Base-by-base conservation (phyloP, 1,140 invertebrate species). In the Hyles euphorbiae region DNA sequence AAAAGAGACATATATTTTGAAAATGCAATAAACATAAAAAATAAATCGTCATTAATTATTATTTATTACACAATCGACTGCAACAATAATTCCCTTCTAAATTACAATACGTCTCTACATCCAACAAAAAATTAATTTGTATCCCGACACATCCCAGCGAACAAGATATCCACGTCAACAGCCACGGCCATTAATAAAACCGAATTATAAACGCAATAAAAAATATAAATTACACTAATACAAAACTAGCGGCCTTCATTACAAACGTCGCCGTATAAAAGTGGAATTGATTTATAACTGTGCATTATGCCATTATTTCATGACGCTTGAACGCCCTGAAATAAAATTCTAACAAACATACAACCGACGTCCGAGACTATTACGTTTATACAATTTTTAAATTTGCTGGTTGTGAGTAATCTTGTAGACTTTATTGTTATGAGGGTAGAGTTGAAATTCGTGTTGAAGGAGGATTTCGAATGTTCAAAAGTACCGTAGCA, bases 291-390 rank as follows among this genome's bases (percentile, higher is more conserved):
- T 87, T 86, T 86, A 87, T 74, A 71, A 72, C 77, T 63, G 77
- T 78, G 78, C 81, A 86, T 87, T 87, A 87, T 78, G 76, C 80
- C 76, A 86, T 87, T 87, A 87, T 83, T 87, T 85, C 83, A 84
- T 87, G 81, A 83, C 76, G 80, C 80, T 80, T 83, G 78, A 87
- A 83, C 78, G 80, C 74, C 83, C 80, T 76, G 74, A 84, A 86
- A 87, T 87, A 87, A 87, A 87, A 87, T 85, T 83, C 84, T 84
- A 87, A 85, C 84, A 85, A 85, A 87, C 84, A 85, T 76, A 78
- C 81, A 85, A 78, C 81, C 75, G 82, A 78, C 80, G 81, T 87
- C 77, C 83, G 83, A 78, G 84, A 81, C 82, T 85, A 87, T 87
- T 86, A 87, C 81, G 75, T 67, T 63, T 52, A 56, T 44, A 57